Evolutionary conservation across 2,888 invertebrate genomes (phyloP), one percentile per base, ranked within the genome.

Genomic region (Ophion costatus): DNA sequence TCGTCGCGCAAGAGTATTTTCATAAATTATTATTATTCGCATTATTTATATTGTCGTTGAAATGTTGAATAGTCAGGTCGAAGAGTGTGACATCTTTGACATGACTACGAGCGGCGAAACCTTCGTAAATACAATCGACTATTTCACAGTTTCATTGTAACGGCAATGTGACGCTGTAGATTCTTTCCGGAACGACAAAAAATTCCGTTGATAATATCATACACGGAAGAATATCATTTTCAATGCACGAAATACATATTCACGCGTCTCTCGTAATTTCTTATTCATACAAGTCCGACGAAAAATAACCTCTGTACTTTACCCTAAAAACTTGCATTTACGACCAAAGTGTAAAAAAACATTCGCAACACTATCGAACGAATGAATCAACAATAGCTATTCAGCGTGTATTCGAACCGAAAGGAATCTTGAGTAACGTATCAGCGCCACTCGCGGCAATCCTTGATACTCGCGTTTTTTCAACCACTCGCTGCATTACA

Each of bases 41-140:
- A 11, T 24, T 66, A 17, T n/a, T 67, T 66, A 42, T 42, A 69
- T 78, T 61, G 67, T 74, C 17, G 45, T 38, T 78, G 14, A 56
- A 38, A 70, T 67, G 29, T 29, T 29, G 29, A 29, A 29, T 2
- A 29, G 29, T 29, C 29, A 29, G 2, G 29, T 29, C 29, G 29
- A 29, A 29, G 2, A 29, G 29, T 29, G 29, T 29, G 4, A 29
- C 29, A 29, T 29, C 29, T 29, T 29, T 4, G 29, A 29, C 29
- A 29, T 29, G 29, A 29, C 29, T 29, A 2, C 3, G 29, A 29
- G 29, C 4, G 29, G 29, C 29, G 29, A 29, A 29, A 29, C 29
- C 29, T 29, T 29, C 29, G 29, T 29, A 29, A 29, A 29, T 29
- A 4, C 3, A 29, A 29, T 29, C 3, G 29, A 29, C 29, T 29